These are phyloP conservation scores for Cylas formicarius DNA, from an alignment of 1,140 invertebrate genomes.

Conservation along the genomic window DNA sequence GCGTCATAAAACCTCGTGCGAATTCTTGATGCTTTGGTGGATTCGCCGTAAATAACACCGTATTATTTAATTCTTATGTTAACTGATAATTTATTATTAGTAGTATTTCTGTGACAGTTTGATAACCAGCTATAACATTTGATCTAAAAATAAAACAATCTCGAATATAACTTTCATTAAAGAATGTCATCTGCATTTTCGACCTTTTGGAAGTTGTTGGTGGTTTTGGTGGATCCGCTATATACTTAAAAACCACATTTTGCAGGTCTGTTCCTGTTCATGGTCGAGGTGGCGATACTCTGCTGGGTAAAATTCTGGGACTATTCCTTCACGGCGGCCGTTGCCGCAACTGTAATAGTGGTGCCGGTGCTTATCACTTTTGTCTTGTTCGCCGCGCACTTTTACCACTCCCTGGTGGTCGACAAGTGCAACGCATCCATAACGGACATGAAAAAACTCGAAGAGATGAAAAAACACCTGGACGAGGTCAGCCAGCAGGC, in stretches of 20 bases:
- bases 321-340: slow-evolving; percentile 69
- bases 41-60: no score
- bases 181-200: no score
- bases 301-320: slow-evolving; percentile 87
- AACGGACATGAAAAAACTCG: slow-evolving; percentile 61
- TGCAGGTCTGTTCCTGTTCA: slow-evolving; percentile 64
- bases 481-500: slow-evolving; percentile 46
- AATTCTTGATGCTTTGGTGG: no score
- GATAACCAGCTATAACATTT: no score
- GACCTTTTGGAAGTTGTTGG: not conserved
- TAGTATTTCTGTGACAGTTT: no score
- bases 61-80: no score
- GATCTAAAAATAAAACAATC: no score
- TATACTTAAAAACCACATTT: slow-evolving; percentile 37
- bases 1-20: no score
- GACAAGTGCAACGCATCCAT: slow-evolving; percentile 68
- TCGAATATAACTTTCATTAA: no score
- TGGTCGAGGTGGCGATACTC: slow-evolving; percentile 76
- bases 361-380: slow-evolving; percentile 82
- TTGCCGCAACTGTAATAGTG: slow-evolving; percentile 79
- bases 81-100: no score
- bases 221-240: not conserved
- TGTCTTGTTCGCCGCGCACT: slow-evolving; percentile 80
- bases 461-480: slow-evolving; percentile 62
- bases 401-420: slow-evolving; percentile 80